Base-by-base conservation (phyloP, 2,888 invertebrate genomes). In the Harpagoxenus sublaevis region DNA sequence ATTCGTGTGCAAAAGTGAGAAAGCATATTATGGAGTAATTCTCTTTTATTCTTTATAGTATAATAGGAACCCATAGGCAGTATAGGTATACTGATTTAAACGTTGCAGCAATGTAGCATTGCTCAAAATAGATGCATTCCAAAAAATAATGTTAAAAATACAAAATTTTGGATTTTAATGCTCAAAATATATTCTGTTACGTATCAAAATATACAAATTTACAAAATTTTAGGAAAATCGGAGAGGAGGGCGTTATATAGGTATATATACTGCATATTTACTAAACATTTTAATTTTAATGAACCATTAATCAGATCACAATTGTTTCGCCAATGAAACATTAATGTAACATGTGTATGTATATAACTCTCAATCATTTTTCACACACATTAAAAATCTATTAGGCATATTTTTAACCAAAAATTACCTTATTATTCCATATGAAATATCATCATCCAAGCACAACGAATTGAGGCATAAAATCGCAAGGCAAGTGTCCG, bases 401-500 rank as follows among this genome's bases (percentile, higher is more conserved):
- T 65, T 45, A 68, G 31, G n/a, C 10, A 57, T 48, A 79, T 71
- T 71, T 71, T 28, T 9, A 48, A 48, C 8, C n/a, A 23, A 4
- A 73, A 81, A 48, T 48, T 51, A 62, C 35, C 60, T 81, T 39
- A 73, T 81, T 81, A 73, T 39, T 51, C 10, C 28, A 51, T 28
- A 10, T 28, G 39, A 81, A 81, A 81, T 73, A 62, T 62, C 39
- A 31, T 81, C 45, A 51, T 60, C 57, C 60, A 39, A 73, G 73
- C 39, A 45, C 10, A 62, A 65, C 39, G 60, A 73, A 60, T 73
- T 48, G 73, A 73, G 23, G 39, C 48, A 60, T 81, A 73, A 81
- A 81, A 81, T 81, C 35, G 60, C 60, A 81, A 62, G 73, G 73
- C 74, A 48, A 60, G 48, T 57, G 60, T 45, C 60, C 73, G 39